phyloP scores from a whole-genome alignment of 2,797 vertebrate species.

The Galago senegalensis region DNA sequence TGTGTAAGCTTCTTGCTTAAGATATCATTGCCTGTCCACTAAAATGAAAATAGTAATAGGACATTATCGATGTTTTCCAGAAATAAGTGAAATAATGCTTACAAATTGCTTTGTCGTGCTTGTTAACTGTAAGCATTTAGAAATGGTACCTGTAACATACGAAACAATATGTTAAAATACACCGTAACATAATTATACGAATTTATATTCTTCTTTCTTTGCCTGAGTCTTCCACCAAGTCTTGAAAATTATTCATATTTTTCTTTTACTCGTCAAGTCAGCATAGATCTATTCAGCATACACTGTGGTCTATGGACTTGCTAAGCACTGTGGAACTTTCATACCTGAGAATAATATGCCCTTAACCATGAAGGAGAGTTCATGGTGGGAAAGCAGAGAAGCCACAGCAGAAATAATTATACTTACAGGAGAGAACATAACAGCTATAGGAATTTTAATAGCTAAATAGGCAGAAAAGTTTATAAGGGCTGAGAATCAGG shows the following conservation, averaged over 20 bases:
- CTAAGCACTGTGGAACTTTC: neutral
- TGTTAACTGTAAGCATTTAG: neutral
- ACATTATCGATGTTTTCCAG: neutral
- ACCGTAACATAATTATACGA: neutral
- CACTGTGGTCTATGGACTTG: neutral
- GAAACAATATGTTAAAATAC: neutral
- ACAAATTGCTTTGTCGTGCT: neutral
- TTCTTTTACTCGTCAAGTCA: neutral
- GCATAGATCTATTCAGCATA: neutral
- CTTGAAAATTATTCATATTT: neutral
- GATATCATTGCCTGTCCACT: neutral
- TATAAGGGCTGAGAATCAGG: neutral
- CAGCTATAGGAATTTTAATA: neutral
- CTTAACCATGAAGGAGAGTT: neutral
- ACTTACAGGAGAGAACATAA: neutral
- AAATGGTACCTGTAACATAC: neutral
- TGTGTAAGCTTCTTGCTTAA: neutral
- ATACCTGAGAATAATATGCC: neutral
- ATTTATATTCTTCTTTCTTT: neutral
- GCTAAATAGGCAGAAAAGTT: neutral
- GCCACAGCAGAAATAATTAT: neutral
- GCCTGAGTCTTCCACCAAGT: neutral
- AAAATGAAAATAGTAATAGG: constrained; percentile 11
- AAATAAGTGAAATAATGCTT: neutral
- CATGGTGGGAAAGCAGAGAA: neutral